Conservation (phyloP, 1,140 invertebrate species). For the Heterodera schachtii region DNA sequence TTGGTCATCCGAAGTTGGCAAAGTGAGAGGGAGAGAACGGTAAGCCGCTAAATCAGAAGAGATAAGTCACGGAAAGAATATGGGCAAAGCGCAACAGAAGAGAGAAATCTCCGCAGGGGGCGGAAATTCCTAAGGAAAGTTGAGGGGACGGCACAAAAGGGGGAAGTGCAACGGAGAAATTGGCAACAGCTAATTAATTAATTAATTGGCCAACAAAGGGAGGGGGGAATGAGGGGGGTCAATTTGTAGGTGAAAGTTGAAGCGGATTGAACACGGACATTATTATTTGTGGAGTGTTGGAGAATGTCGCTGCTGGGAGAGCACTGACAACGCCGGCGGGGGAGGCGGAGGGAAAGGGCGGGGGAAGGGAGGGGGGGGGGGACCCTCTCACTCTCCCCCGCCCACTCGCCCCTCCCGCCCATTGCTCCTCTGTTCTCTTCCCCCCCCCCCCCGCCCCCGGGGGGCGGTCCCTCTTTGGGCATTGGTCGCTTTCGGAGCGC, state of each 20-base stretch:
- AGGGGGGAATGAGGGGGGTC: background rate
- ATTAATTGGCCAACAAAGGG: no score
- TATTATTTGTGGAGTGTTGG: no score
- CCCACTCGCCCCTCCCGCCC: no score
- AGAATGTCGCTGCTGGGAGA: background rate
- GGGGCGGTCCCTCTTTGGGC: constrained; percentile 1
- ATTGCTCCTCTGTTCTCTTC: background rate
- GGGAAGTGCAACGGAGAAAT: background rate
- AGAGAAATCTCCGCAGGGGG: background rate
- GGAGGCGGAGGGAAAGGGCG: no score
- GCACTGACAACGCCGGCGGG: background rate
- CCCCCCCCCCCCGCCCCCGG: no score
- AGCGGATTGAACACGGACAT: background rate
- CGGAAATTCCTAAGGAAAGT: background rate
- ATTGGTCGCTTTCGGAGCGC: background rate
- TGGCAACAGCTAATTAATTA: background rate
- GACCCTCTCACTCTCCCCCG: background rate
- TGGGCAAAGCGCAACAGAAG: background rate
- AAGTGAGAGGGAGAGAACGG: background rate
- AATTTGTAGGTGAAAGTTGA: background rate
- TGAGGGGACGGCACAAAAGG: background rate
- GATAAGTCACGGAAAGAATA: background rate
- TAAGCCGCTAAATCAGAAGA: background rate
- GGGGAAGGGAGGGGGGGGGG: no score
- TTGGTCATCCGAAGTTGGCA: background rate